phyloP scores from a whole-genome alignment of 2,113 vertebrate species.

The Saguinus midas region DNA sequence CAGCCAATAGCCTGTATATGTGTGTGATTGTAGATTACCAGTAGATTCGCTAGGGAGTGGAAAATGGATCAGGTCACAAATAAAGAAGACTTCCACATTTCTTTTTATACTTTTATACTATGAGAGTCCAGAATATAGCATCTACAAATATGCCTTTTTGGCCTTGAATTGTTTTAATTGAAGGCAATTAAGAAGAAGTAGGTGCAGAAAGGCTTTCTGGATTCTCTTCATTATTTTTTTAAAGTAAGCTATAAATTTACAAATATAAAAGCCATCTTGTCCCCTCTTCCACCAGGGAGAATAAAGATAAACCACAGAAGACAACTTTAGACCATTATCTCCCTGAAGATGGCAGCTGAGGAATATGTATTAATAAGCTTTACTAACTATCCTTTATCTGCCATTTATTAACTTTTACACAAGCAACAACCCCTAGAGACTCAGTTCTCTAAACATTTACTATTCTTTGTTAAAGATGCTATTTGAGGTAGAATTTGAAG shows the following conservation, averaged over 20 bases:
- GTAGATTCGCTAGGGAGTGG: neutral
- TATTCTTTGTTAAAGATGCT: neutral
- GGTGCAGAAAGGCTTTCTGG: neutral
- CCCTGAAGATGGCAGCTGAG: neutral
- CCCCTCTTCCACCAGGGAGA: neutral
- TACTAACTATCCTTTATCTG: neutral
- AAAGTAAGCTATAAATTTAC: neutral
- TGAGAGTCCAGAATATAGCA: too few species aligned
- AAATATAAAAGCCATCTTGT: neutral
- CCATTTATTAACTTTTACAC: too few species aligned
- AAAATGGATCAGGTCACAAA: fast-evolving
- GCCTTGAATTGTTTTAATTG: neutral
- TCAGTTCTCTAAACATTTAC: neutral
- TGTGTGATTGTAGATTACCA: neutral
- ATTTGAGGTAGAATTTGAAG: neutral
- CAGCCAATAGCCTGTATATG: neutral
- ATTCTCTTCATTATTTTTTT: neutral
- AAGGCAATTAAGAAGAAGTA: neutral
- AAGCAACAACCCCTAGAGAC: too few species aligned
- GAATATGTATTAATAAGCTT: neutral
- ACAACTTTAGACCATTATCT: neutral
- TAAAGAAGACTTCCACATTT: neutral
- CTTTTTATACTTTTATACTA: neutral
- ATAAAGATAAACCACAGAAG: neutral
- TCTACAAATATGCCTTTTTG: neutral